A percentile compares a stretch with the other conserved stretches of the same genome.
phyloP scores from a whole-genome alignment of 2,797 vertebrate species.

The Carapus acus region DNA sequence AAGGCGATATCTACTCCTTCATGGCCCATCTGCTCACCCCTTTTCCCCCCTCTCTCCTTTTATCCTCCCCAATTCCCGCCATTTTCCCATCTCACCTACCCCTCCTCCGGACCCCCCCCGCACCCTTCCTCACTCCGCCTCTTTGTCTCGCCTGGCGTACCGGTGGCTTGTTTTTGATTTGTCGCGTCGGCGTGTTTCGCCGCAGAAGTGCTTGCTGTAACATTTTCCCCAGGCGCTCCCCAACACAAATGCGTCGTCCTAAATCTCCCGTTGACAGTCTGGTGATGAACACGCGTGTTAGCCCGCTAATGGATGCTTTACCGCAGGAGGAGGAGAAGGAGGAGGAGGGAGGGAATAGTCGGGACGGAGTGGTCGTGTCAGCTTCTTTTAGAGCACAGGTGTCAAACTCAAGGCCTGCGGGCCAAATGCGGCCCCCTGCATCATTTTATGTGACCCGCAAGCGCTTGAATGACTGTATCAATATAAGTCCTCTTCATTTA shows the following conservation, averaged over 20 bases:
- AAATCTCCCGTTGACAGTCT: slow-evolving; percentile 11
- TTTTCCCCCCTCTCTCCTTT: slow-evolving; percentile 58
- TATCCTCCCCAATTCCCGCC: slow-evolving; percentile 57
- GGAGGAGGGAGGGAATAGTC: slow-evolving; percentile 16
- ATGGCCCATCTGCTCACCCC: slow-evolving; percentile 70
- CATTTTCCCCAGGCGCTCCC: slow-evolving; percentile 20
- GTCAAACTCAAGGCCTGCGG: no score
- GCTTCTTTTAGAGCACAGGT: no score
- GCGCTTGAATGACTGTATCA: no score
- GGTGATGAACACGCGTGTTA: slow-evolving; percentile 6
- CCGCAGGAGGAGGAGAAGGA: slow-evolving; percentile 19
- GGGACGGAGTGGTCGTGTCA: slow-evolving; percentile 28
- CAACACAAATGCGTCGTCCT: slow-evolving; percentile 20
- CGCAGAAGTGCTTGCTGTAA: slow-evolving; percentile 30
- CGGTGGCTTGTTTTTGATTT: slow-evolving; percentile 50
- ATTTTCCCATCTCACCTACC: slow-evolving; percentile 54
- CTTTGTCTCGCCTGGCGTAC: slow-evolving; percentile 40
- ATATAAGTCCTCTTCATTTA: no score
- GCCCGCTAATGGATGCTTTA: slow-evolving; percentile 28
- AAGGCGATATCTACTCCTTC: slow-evolving; percentile 67
- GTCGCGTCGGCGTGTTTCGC: slow-evolving; percentile 46
- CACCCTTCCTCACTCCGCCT: no score
- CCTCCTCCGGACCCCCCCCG: no score
- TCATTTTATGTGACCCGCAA: no score
- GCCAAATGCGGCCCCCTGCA: no score